These are phyloP conservation scores for Rhodeus uyekii DNA, from an alignment of 2,797 vertebrate species.

Conservation along the genomic window DNA sequence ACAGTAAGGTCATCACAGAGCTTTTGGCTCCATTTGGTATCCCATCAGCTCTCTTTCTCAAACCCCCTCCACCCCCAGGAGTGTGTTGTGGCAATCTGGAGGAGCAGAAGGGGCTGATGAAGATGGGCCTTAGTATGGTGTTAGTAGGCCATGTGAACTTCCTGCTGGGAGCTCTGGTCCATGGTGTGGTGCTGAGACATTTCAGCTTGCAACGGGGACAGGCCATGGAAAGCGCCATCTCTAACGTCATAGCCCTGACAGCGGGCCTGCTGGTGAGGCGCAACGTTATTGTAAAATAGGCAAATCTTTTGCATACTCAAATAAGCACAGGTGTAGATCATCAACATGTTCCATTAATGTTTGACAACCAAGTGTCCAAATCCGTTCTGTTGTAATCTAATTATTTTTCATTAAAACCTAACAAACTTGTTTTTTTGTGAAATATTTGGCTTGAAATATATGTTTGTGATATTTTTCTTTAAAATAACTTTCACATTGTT, in stretches of 20 bases:
- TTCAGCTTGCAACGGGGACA: slow-evolving; percentile 71
- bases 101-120: slow-evolving; percentile 82
- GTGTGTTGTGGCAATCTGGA: slow-evolving; percentile 72
- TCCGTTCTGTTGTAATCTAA: neutral
- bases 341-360: neutral
- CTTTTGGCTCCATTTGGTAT: slow-evolving; percentile 1
- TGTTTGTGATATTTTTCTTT: neutral
- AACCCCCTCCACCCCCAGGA: slow-evolving; percentile 55
- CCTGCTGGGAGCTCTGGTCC: slow-evolving; percentile 82
- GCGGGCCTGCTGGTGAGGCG: slow-evolving; percentile 83
- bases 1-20: neutral
- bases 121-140: slow-evolving; percentile 86
- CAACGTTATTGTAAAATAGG: neutral
- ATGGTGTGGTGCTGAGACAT: slow-evolving; percentile 86
- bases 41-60: neutral
- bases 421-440: slow-evolving; percentile 3
- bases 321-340: neutral
- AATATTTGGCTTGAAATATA: neutral
- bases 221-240: slow-evolving; percentile 80
- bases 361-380: neutral
- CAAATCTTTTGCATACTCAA: neutral
- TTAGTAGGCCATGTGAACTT: slow-evolving; percentile 89
- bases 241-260: slow-evolving; percentile 78
- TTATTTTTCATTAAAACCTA: neutral
- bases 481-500: neutral